Evolutionary conservation across 2,888 invertebrate species (phyloP), one percentile per base, ranked within the genome.

Genomic region (Micropterix aruncella): DNA sequence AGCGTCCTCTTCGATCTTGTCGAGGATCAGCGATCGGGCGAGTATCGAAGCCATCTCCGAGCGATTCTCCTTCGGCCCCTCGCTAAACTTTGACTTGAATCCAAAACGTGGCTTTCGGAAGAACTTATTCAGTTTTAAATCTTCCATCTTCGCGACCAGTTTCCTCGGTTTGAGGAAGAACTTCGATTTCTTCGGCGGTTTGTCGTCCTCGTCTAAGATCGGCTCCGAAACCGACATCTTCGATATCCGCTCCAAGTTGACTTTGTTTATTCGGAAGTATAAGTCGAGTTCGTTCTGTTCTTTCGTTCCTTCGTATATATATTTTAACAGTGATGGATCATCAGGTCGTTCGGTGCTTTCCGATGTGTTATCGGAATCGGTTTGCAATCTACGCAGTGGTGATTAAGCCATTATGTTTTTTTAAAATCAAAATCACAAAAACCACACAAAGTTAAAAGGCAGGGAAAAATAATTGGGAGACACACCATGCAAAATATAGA

Each of bases 401-500:
- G n/a, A n/a, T n/a, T n/a, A n/a, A n/a, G n/a, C n/a, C n/a, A n/a
- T n/a, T n/a, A n/a, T n/a, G n/a, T n/a, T n/a, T n/a, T n/a, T n/a
- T n/a, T n/a, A n/a, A n/a, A n/a, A n/a, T n/a, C 27, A 27, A 27
- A 12, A 7, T 27, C 12, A 27, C 27, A 27, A 27, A 7, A 7
- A 27, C 7, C 12, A 27, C 12, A 12, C 7, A 12, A 7, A 58
- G 56, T 55, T 52, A 52, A 56, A 63, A 66, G 63, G 54, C 61
- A n/a, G n/a, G n/a, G n/a, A n/a, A n/a, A n/a, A n/a, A n/a, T n/a
- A n/a, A n/a, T n/a, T n/a, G n/a, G n/a, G n/a, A n/a, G n/a, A n/a
- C 68, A 70, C 62, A 68, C 67, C 70, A 70, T 70, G 70, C 70
- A 70, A 67, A 65, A 18, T 18, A 16, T 4, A 53, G 27, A 27